Conservation (phyloP, 1,140 invertebrate species). For the Drosophila triauraria region DNA sequence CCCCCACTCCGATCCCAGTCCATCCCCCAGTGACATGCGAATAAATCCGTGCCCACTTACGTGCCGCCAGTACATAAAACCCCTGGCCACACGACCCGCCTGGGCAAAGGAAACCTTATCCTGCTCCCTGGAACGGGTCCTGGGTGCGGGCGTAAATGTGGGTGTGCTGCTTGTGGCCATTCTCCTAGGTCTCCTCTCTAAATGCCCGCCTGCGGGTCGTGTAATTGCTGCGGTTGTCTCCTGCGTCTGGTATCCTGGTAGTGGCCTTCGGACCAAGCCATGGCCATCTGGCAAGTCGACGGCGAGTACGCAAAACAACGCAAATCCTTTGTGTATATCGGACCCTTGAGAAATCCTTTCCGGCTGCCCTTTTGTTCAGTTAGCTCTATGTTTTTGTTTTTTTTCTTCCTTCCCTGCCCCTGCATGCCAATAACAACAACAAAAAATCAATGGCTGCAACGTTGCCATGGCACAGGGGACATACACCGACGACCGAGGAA, state of each 20-base stretch:
- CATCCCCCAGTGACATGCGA: conserved; percentile 19
- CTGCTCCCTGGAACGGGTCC: conserved; percentile 9
- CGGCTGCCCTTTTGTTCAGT: conserved; percentile 49
- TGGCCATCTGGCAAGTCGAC: conserved; percentile 46
- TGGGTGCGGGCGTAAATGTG: conserved; percentile 25
- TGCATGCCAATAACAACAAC: conserved; percentile 69
- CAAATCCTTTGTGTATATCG: conserved; percentile 54
- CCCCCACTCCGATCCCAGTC: conserved; percentile 6
- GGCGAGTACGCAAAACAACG: conserved; percentile 19
- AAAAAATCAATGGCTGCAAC: conserved; percentile 76
- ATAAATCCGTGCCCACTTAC: conserved; percentile 71
- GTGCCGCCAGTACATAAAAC: conserved; percentile 79
- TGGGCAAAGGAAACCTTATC: conserved; percentile 65
- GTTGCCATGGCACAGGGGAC: conserved; percentile 67
- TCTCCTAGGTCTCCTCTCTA: conserved; percentile 12
- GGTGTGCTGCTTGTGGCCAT: conserved; percentile 55
- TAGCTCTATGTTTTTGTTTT: conserved; percentile 28
- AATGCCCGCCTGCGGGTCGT: conserved; percentile 4
- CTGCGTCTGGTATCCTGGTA: conserved; percentile 43
- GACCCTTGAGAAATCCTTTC: conserved; percentile 63
- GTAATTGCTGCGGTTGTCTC: conserved; percentile 24
- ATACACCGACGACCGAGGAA: conserved; percentile 6
- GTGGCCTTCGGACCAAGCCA: conserved; percentile 46
- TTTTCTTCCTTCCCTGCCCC: conserved; percentile 2
- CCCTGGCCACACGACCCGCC: conserved; percentile 67